Base-by-base conservation (phyloP, 2,113 vertebrate species). In the Ramphastos sulfuratus region DNA sequence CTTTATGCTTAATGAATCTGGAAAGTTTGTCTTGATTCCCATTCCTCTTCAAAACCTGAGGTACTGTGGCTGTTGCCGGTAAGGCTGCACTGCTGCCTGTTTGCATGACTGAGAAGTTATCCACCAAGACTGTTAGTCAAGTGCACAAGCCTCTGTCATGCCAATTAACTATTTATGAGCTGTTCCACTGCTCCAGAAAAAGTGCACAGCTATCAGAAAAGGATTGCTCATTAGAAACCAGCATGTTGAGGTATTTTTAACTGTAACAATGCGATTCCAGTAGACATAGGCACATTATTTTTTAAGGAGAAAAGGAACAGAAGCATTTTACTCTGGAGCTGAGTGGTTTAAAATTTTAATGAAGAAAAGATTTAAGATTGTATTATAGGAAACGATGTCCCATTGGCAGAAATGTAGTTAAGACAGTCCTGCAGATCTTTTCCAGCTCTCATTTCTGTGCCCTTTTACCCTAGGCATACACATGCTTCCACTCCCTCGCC, bases 291-390 rank as follows among this genome's bases (percentile, higher is more conserved):
- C 2, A 7, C 82, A 91, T 93, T 89, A 89, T 58, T 91, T 96
- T 96, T 93, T 83, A 85, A 91, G 89, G n/a, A 85, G 82, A 77
- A 87, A 71, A 85, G 27, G 63, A 91, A 85, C 17, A 67, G 48
- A 71, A 89, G 75, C 33, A 4, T 87, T 90, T 92, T 81, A 65
- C 58, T 92, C 77, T 33, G 50, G 48, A 91, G 93, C 27, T 7
- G 39, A 80, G 79, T 39, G n/a, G 50, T 72, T 91, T 96, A 95
- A 95, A 96, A 92, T 35, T 91, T 95, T 94, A 91, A 96, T 88
- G 87, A 91, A 93, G 61, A 71, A 80, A 78, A 60, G 69, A 89
- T 65, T 96, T 85, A 81, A 85, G 75, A 78, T 2, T 71, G 56
- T 56, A 64, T 56, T 77, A 59, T 71, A 93, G 72, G 69, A 87